phyloP scores from a whole-genome alignment of 2,888 invertebrate species.

The Drosophila cognata region DNA sequence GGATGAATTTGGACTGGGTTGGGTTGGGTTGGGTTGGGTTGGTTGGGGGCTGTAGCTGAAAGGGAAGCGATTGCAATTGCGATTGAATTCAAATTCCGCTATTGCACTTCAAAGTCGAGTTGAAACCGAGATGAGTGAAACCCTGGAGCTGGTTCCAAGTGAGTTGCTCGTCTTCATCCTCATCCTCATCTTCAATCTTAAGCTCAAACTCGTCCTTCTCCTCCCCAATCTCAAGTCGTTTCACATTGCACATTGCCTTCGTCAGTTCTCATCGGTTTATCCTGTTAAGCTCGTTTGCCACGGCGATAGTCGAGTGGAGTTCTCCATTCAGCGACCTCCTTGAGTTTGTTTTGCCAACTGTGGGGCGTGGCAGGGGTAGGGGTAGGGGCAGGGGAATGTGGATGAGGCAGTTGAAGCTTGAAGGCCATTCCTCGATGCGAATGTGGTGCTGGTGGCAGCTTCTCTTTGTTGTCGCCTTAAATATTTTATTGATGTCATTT shows the following conservation, averaged over 20 bases:
- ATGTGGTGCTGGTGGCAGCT: slow-evolving; percentile 34
- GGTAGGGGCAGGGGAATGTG: slow-evolving; percentile 16
- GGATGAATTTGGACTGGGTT: not conserved
- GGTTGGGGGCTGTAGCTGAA: slow-evolving; percentile 8
- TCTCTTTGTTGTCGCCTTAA: slow-evolving; percentile 63
- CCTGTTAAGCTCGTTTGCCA: slow-evolving; percentile 70
- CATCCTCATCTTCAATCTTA: slow-evolving; percentile 13
- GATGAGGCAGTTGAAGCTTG: slow-evolving; percentile 35
- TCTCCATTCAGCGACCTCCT: slow-evolving; percentile 30
- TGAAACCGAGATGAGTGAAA: slow-evolving; percentile 49
- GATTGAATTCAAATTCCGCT: slow-evolving; percentile 75
- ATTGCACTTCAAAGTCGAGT: slow-evolving; percentile 69
- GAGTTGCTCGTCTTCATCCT: slow-evolving; percentile 20
- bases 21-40: not conserved
- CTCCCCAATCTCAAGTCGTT: not conserved
- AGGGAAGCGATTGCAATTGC: slow-evolving; percentile 56
- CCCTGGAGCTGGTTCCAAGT: slow-evolving; percentile 47
- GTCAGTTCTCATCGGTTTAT: slow-evolving; percentile 60
- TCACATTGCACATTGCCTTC: slow-evolving; percentile 15
- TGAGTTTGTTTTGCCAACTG: slow-evolving; percentile 48
- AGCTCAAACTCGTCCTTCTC: not conserved
- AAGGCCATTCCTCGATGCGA: slow-evolving; percentile 50
- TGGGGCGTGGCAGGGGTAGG: not conserved
- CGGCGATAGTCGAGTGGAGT: slow-evolving; percentile 60
- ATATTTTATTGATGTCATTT: slow-evolving; percentile 79